Base-by-base conservation (phyloP, 2,113 vertebrate genomes). In the Ranitomeya imitator region DNA sequence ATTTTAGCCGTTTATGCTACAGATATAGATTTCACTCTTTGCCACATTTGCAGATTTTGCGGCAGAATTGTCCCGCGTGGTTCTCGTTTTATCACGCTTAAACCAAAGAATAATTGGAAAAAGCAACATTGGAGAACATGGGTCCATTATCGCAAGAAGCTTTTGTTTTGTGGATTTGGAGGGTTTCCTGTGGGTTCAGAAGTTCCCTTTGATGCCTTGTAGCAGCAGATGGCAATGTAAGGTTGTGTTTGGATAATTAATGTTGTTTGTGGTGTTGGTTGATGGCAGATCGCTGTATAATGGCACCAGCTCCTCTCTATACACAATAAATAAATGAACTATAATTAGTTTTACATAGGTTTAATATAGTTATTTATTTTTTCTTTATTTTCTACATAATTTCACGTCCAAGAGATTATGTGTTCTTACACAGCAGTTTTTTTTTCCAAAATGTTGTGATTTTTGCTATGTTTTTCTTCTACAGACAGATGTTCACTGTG, bases 191-290 rank as follows among this genome's bases (percentile, higher is more conserved):
- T 19, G 11, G 31, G 79, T 61, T 37, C 59, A 60, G 55, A 60
- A 37, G 79, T 19, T 31, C 26, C 63, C 23, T 81, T 81, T 81
- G 79, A 81, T 81, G 79, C 45, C 26, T 59, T 81, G 21, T 19
- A 81, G 79, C 57, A 61, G 79, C 79, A 81, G 79, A 81, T 81
- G 79, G 79, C 57, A 45, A 81, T 21, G 57, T 61, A 4, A 45
- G 79, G 31, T 81, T 61, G 57, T 61, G 59, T 63, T 9, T 81
- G 26, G 79, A 81, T 81, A 81, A 61, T 81, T 61, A 60, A 81
- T 81, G 7, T 31, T 4, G 67, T 12, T 45, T 45, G 31, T 73
- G 69, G 14, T 73, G 23, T 73, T 12, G 26, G 52, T 4, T 71
- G 37, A 26, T 81, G 79, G 23, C 15, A 81, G 15, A 23, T 19